Conservation (phyloP, 2,113 vertebrate genomes). For the Terrapene triunguis region DNA sequence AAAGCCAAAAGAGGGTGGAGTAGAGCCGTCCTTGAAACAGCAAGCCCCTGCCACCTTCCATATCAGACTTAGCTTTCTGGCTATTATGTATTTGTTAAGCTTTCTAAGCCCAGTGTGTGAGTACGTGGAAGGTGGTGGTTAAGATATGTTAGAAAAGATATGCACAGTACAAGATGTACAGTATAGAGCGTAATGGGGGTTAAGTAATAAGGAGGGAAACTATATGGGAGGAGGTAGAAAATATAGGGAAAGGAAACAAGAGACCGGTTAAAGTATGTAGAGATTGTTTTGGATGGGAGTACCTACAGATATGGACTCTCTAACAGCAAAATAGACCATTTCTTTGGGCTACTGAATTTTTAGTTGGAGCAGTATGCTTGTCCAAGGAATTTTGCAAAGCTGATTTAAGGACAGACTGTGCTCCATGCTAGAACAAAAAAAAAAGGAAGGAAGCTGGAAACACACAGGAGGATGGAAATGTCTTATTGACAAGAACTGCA, state of each 20-base stretch:
- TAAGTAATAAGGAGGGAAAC: accelerated
- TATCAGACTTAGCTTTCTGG: neutral
- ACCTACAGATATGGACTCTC: neutral
- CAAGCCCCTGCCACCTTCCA: neutral
- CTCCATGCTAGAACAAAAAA: neutral
- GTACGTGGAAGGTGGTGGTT: neutral
- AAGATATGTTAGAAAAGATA: neutral
- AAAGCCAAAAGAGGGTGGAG: neutral
- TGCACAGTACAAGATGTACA: neutral
- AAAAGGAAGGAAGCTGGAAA: neutral
- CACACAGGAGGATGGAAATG: neutral
- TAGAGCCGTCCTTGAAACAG: neutral
- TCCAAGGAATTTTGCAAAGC: neutral
- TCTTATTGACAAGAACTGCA: neutral
- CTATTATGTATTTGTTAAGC: neutral
- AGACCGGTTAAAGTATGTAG: neutral
- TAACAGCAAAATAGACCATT: accelerated
- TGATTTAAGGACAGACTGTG: neutral
- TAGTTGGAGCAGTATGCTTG: neutral
- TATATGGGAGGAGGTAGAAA: neutral
- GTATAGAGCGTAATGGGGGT: neutral
- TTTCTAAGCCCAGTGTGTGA: neutral
- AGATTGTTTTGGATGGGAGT: neutral
- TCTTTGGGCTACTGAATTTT: neutral
- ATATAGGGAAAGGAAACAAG: neutral